These are phyloP conservation scores for Amia ocellicauda DNA, from an alignment of 2,113 vertebrate genomes.

Conservation along the genomic window DNA sequence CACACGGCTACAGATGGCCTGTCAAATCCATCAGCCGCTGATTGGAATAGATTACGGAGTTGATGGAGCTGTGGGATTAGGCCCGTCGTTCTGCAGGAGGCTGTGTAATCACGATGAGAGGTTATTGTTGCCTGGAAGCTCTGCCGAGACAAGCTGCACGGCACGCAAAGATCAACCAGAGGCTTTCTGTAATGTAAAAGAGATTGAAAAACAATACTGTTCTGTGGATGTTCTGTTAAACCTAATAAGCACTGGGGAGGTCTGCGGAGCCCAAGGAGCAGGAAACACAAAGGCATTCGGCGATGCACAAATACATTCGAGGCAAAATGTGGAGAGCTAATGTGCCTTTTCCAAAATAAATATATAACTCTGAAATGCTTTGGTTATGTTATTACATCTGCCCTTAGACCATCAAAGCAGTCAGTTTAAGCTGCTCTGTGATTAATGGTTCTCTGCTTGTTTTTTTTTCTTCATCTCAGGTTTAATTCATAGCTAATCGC, in stretches of 20 bases:
- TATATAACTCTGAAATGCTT: neutral
- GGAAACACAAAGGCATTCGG: neutral
- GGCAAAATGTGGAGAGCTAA: neutral
- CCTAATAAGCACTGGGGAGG: conserved; percentile 19
- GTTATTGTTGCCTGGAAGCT: conserved; percentile 48
- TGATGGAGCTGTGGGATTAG: conserved; percentile 51
- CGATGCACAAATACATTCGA: neutral
- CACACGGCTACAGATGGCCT: conserved; percentile 48
- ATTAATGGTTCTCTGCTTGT: neutral
- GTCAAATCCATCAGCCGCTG: conserved; percentile 56
- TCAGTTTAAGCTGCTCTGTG: neutral
- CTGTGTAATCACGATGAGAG: conserved; percentile 50
- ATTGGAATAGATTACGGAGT: conserved; percentile 60
- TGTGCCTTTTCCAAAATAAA: neutral
- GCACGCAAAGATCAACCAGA: conserved; percentile 35
- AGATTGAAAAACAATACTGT: conserved; percentile 42
- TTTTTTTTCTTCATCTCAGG: neutral
- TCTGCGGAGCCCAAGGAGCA: conserved; percentile 14
- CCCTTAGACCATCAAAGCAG: neutral
- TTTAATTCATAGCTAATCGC: neutral
- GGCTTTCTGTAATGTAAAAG: conserved; percentile 38
- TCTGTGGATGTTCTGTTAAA: conserved; percentile 17
- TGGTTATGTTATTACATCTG: neutral
- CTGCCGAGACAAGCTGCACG: conserved; percentile 36
- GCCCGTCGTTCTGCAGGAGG: conserved; percentile 49